These are phyloP conservation scores for Eupithecia abbreviata DNA, from an alignment of 2,888 invertebrate genomes.

Conservation along the genomic window DNA sequence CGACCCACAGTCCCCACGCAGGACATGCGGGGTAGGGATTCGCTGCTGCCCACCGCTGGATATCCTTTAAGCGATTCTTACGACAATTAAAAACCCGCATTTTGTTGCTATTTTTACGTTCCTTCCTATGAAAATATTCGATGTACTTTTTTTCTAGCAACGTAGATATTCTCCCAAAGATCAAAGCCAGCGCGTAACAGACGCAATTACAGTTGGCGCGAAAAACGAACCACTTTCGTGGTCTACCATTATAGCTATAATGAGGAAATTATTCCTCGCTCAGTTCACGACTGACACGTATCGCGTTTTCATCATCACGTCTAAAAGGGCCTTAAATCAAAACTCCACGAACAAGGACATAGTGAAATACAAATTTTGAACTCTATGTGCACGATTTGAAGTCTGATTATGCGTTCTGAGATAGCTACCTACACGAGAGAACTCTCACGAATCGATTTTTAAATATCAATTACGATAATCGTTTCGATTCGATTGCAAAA, in stretches of 20 bases:
- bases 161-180: slow-evolving; percentile 38
- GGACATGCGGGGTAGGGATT: not conserved
- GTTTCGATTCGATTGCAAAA: slow-evolving; percentile 58
- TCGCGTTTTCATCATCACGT: slow-evolving; percentile 66
- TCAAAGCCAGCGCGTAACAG: slow-evolving; percentile 50
- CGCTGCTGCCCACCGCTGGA: too few species aligned
- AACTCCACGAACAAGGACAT: slow-evolving; percentile 23
- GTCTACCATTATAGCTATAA: slow-evolving; percentile 67
- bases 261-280: slow-evolving; percentile 67
- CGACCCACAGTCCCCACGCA: not conserved
- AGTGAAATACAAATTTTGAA: slow-evolving; percentile 14
- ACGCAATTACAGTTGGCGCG: slow-evolving; percentile 59
- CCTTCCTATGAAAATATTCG: not conserved
- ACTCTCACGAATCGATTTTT: slow-evolving; percentile 47
- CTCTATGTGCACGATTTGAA: slow-evolving; percentile 6
- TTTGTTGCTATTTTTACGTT: not conserved
- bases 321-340: slow-evolving; percentile 49
- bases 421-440: slow-evolving; percentile 18
- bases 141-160: not conserved
- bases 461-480: slow-evolving; percentile 58
- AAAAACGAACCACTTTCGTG: slow-evolving; percentile 65
- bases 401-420: slow-evolving; percentile 21
- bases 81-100: too few species aligned
- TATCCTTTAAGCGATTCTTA: too few species aligned
- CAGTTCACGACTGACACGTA: slow-evolving; percentile 57